A percentile compares a stretch with the other conserved stretches of the same genome.
Evolutionary conservation across 2,888 invertebrate genomes (phyloP).

Genomic region (Emesis russula): DNA sequence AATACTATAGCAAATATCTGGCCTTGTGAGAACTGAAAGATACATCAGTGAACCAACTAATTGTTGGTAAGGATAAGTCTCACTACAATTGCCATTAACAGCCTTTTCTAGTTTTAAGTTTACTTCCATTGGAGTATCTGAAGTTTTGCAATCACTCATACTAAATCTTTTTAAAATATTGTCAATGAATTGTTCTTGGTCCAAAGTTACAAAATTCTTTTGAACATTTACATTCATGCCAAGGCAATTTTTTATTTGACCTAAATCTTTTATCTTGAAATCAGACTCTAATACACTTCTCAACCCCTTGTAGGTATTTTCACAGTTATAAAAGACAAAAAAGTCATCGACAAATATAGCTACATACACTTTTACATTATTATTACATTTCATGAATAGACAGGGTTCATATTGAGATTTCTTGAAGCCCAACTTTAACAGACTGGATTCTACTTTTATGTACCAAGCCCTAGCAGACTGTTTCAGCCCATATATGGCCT

Average conservation of each 20-base stretch:
- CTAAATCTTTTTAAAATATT: neutral
- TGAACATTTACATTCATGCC: no score
- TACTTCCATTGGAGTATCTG: neutral
- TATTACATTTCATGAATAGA: no score
- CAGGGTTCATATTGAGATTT: no score
- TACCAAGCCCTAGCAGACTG: neutral
- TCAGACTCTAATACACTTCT: neutral
- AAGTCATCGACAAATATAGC: neutral
- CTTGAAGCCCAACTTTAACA: no score
- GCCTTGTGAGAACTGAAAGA: neutral
- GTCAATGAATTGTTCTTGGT: neutral
- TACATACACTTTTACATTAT: neutral
- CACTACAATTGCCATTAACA: neutral
- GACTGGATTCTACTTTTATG: neutral
- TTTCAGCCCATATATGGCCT: no score
- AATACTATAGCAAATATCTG: conserved; percentile 17
- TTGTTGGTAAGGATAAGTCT: neutral
- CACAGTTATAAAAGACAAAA: neutral
- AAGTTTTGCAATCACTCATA: neutral
- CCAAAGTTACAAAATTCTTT: no score
- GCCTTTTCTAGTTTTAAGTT: neutral
- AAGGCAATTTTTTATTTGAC: neutral
- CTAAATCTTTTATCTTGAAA: neutral
- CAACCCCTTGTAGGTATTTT: neutral
- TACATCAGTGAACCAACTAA: neutral